Evolutionary conservation across 2,888 invertebrate genomes (phyloP).

Genomic region (Dexiosoma caninum): DNA sequence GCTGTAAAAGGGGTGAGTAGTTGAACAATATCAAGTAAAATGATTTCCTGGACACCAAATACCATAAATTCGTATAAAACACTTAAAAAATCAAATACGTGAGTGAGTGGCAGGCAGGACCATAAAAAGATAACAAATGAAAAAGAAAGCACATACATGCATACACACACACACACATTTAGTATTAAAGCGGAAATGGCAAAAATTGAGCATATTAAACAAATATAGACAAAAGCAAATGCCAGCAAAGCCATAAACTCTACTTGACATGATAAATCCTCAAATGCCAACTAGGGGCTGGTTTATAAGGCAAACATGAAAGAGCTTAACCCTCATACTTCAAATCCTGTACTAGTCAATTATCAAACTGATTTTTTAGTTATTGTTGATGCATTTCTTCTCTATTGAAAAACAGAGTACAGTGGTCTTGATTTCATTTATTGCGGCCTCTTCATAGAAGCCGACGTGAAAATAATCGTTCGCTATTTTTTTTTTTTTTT

Average conservation of each 20-base stretch:
- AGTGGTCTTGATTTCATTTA: neutral
- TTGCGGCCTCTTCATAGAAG: too few relatives aligned
- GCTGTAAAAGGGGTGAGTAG: too few relatives aligned
- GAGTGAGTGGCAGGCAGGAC: neutral
- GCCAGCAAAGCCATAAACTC: conserved; percentile 27
- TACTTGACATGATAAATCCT: conserved; percentile 53
- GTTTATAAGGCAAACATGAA: neutral
- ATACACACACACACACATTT: neutral
- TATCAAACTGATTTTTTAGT: conserved; percentile 15
- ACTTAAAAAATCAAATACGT: conserved; percentile 48
- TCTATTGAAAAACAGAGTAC: neutral
- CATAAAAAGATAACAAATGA: neutral
- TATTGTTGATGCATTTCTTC: neutral
- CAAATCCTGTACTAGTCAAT: conserved; percentile 22
- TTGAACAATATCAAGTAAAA: neutral
- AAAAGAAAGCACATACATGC: neutral
- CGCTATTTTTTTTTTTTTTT: too few relatives aligned
- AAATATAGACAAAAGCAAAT: conserved; percentile 33
- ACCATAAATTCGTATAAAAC: conserved; percentile 34
- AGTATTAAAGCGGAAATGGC: conserved; percentile 25
- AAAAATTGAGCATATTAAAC: conserved; percentile 30
- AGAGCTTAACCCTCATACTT: conserved; percentile 17
- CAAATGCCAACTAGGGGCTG: conserved; percentile 5
- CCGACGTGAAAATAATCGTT: too few relatives aligned
- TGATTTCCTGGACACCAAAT: conserved; percentile 21